Evolutionary conservation across 2,113 vertebrate species (phyloP).

Genomic region (Anolis sagrei): DNA sequence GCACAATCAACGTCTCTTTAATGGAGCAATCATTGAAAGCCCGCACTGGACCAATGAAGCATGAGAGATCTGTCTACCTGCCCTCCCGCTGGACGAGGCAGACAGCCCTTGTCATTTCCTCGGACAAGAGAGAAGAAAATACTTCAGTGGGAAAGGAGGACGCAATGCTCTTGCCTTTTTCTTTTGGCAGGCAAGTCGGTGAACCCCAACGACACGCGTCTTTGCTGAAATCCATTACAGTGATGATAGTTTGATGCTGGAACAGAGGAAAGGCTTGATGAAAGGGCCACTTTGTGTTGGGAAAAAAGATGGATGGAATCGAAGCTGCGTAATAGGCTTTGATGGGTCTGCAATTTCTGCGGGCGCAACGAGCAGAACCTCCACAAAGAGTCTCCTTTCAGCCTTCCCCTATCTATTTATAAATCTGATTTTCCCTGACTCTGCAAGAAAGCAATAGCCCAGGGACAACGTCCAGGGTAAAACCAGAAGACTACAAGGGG

Average conservation of each 20-base stretch:
- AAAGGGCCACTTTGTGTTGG: constrained; percentile 55
- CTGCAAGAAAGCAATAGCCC: constrained; percentile 69
- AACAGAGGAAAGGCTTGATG: constrained; percentile 61
- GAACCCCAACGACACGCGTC: constrained; percentile 49
- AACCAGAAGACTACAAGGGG: constrained; percentile 63
- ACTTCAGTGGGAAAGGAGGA: constrained; percentile 36
- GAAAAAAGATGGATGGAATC: constrained; percentile 63
- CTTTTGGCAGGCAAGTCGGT: constrained; percentile 53
- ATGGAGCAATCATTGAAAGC: not conserved
- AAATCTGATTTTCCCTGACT: constrained; percentile 73
- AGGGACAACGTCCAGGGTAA: constrained; percentile 68
- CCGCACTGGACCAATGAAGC: not conserved
- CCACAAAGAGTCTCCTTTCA: constrained; percentile 73
- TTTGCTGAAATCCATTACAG: constrained; percentile 63
- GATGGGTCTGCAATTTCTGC: constrained; percentile 70
- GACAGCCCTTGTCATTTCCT: not conserved
- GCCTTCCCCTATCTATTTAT: constrained; percentile 75
- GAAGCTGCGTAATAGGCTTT: constrained; percentile 67
- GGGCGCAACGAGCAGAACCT: constrained; percentile 68
- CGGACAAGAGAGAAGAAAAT: constrained; percentile 7
- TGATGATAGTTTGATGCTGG: constrained; percentile 67
- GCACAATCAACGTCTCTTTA: not conserved
- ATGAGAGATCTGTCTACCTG: not conserved
- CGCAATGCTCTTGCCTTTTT: constrained; percentile 46
- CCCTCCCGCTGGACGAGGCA: not conserved